Evolutionary conservation across 30 jellyfish, hydroid and myxozoan genomes (phyloP).

Genomic region (Morbakka virulenta): DNA sequence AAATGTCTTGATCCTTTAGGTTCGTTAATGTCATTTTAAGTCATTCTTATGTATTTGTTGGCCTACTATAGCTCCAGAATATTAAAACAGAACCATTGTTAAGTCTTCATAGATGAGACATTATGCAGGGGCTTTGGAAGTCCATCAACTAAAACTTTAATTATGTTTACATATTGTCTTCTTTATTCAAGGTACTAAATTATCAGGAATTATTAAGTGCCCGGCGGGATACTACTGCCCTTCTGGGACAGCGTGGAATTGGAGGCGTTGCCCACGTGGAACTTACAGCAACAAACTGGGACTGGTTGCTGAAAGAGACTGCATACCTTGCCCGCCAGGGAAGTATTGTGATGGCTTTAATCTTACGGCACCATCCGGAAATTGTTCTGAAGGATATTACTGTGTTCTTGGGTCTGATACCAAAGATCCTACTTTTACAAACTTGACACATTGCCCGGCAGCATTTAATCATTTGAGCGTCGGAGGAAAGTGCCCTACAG

Average conservation of each 20-base stretch:
- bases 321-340: slow-evolving; percentile 88
- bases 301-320: slow-evolving; percentile 53
- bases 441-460: slow-evolving; percentile 88
- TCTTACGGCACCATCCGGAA: slow-evolving; percentile 59
- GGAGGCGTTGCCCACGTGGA: slow-evolving; percentile 87
- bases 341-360: slow-evolving; percentile 53
- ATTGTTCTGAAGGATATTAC: slow-evolving; percentile 78
- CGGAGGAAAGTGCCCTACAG: slow-evolving; percentile 95
- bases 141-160: too few relatives aligned
- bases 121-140: too few relatives aligned
- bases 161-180: too few relatives aligned
- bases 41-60: too few relatives aligned
- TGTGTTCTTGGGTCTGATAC: slow-evolving; percentile 87
- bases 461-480: slow-evolving; percentile 70
- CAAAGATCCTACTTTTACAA: slow-evolving; percentile 81
- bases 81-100: not conserved
- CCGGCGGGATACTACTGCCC: slow-evolving; percentile 92
- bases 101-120: too few relatives aligned
- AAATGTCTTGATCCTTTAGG: too few relatives aligned
- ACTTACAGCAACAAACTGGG: slow-evolving; percentile 73
- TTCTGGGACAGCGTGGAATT: slow-evolving; percentile 77
- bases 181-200: too few relatives aligned
- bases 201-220: slow-evolving; percentile 67
- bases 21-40: too few relatives aligned
- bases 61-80: not conserved